Evolutionary conservation across 2,888 invertebrate species (phyloP).

Genomic region (Pyrgus malvae): DNA sequence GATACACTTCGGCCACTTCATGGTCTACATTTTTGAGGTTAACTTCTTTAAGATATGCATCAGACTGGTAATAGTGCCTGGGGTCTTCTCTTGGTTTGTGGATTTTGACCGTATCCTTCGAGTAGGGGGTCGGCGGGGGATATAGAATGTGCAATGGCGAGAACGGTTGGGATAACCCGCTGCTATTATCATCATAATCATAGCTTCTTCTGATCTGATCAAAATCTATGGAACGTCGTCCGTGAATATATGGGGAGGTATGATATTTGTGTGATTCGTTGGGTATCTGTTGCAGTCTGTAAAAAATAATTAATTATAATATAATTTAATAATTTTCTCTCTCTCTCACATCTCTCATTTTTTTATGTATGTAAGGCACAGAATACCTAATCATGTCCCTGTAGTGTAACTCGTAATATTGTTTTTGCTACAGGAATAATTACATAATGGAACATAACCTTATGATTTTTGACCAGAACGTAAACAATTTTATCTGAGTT

Average conservation of each 20-base stretch:
- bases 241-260: constrained; percentile 35
- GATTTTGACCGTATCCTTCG: constrained; percentile 48
- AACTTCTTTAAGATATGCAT: constrained; percentile 66
- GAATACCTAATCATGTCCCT: too few species aligned
- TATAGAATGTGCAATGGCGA: constrained; percentile 48
- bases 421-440: too few species aligned
- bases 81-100: constrained; percentile 71
- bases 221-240: constrained; percentile 43
- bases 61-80: constrained; percentile 69
- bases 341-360: too few species aligned
- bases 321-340: too few species aligned
- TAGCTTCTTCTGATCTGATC: constrained; percentile 44
- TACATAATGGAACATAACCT: too few species aligned
- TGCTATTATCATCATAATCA: constrained; percentile 69
- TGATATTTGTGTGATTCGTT: constrained; percentile 38
- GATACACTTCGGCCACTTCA: constrained; percentile 59
- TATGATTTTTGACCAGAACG: too few species aligned
- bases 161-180: constrained; percentile 52
- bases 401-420: too few species aligned
- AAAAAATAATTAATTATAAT: constrained; percentile 36
- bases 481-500: too few species aligned
- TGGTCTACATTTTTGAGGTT: constrained; percentile 54
- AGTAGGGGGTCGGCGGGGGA: constrained; percentile 46
- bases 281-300: constrained; percentile 51
- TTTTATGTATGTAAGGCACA: too few species aligned